Evolutionary conservation across 2,113 vertebrate genomes (phyloP).

Genomic region (Macrotis lagotis): DNA sequence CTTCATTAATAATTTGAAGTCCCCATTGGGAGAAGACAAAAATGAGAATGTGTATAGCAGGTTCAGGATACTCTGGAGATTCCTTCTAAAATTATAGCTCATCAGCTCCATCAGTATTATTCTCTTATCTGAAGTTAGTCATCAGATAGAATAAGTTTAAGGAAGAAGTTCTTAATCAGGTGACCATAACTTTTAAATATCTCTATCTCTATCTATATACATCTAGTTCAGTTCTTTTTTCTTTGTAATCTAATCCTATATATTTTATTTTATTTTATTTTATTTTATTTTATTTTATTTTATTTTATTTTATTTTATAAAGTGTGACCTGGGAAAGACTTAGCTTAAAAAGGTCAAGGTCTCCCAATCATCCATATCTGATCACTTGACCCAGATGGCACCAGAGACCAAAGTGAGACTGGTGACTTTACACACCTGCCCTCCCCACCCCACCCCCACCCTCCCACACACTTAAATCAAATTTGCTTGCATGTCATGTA

Average conservation of each 20-base stretch:
- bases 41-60: background rate
- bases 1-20: background rate
- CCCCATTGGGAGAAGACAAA: background rate
- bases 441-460: too few species aligned
- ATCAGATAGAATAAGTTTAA: background rate
- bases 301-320: too few species aligned
- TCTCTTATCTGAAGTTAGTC: background rate
- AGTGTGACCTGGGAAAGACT: too few species aligned
- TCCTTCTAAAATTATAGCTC: background rate
- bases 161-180: background rate
- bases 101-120: background rate
- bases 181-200: background rate
- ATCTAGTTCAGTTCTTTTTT: background rate
- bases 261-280: background rate
- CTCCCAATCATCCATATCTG: too few species aligned
- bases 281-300: too few species aligned
- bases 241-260: background rate
- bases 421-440: too few species aligned
- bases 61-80: background rate
- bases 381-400: too few species aligned
- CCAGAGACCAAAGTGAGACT: too few species aligned
- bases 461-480: too few species aligned
- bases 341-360: too few species aligned
- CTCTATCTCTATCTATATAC: too few species aligned
- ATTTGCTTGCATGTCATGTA: too few species aligned